Evolutionary conservation across 2,113 vertebrate genomes (phyloP), one percentile per base, ranked within the genome.

Genomic region (Bothrops jararaca): DNA sequence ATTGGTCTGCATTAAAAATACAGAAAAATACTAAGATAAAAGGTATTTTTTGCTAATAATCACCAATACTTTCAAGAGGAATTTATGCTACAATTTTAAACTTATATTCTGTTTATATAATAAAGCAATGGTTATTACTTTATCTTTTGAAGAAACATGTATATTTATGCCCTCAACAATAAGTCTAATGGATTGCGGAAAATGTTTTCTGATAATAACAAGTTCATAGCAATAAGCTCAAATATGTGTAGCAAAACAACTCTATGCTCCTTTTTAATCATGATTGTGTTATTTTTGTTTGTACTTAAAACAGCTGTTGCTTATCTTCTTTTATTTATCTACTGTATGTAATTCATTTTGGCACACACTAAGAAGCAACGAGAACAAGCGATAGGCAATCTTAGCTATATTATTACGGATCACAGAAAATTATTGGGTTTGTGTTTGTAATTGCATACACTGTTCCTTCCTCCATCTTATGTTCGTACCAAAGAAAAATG

Each of bases 361-460:
- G 8, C 26, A 87, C 11, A 15, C 39, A 52, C 60, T 58, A 74
- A 94, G 88, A 34, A 93, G 42, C 89, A 91, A 56, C n/a, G 89
- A 92, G 86, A 18, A 85, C 89, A 88, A 52, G 29, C 39, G 69
- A 92, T 95, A 26, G 89, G 80, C 52, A 2, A 39, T 20, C 20
- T 4, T 42, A 48, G 85, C 90, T 50, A 90, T 88, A 91, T 93
- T 94, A 90, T 88, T 22, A 92, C 3, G 13, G 26, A 22, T 3
- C 91, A 92, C 93, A 94, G n/a, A 92, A 92, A 42, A 42, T 85
- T 69, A 91, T 92, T 94, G 22, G 24, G 94, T 91, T 93, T 85
- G 34, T 80, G n/a, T 52, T 86, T 52, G 45, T n/a, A 50, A 93
- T 54, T 45, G 95, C 56, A 74, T 80, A 86, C 53, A 90, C 86